phyloP scores from a whole-genome alignment of 2,113 vertebrate genomes.

The Chloroceryle aenea region DNA sequence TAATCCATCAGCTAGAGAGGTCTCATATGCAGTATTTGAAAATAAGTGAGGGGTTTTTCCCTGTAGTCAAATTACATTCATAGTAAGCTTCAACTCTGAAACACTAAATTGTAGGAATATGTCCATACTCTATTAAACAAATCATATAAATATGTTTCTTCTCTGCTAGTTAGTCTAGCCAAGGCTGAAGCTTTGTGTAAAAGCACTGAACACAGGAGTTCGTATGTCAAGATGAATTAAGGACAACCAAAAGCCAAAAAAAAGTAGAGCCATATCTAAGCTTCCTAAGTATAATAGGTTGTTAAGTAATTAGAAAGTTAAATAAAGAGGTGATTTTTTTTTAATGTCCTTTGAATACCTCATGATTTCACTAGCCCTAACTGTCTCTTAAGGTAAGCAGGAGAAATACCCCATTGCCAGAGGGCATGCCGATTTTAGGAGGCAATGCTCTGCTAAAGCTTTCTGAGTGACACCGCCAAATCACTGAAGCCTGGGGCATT shows the following conservation, averaged over 20 bases:
- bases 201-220: slow-evolving; percentile 10
- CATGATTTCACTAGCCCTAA: background rate
- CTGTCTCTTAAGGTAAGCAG: background rate
- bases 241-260: background rate
- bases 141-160: background rate
- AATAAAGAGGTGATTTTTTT: background rate
- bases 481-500: slow-evolving; percentile 25
- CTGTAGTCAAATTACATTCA: background rate
- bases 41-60: background rate
- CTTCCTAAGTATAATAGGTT: slow-evolving; percentile 55
- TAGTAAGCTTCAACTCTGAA: slow-evolving; percentile 4
- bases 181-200: slow-evolving; percentile 29
- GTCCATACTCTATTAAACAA: slow-evolving; percentile 37
- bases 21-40: slow-evolving; percentile 9
- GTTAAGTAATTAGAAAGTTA: slow-evolving; percentile 48
- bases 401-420: background rate
- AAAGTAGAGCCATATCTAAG: background rate
- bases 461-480: slow-evolving; percentile 18
- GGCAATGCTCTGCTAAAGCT: slow-evolving; percentile 8
- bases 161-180: background rate
- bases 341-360: background rate
- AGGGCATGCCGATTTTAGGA: background rate
- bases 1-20: slow-evolving; percentile 58
- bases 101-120: background rate
- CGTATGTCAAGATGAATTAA: slow-evolving; percentile 25